Conservation (phyloP, 2,113 vertebrate genomes). For the Lepidothrix coronata region DNA sequence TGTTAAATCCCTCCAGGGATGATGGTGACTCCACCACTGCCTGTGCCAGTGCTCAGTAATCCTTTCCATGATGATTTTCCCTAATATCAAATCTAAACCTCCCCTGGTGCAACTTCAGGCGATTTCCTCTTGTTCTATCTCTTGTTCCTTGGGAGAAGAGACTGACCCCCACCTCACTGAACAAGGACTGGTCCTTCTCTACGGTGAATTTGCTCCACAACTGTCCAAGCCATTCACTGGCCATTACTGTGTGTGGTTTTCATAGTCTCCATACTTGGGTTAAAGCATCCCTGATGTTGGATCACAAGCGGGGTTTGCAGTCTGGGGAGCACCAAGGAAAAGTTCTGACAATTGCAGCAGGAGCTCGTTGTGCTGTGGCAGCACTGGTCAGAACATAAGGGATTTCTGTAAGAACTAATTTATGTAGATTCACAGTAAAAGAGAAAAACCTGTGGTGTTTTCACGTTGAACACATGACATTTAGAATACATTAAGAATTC, state of each 20-base stretch:
- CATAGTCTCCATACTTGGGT: neutral
- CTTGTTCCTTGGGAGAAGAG: neutral
- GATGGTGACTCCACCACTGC: neutral
- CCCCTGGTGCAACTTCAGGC: neutral
- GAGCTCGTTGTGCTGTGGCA: neutral
- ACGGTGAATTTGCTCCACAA: fast-evolving
- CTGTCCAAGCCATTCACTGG: neutral
- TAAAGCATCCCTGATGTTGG: neutral
- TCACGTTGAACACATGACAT: neutral
- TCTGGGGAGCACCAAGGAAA: neutral
- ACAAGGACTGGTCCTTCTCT: neutral
- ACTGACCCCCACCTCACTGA: neutral
- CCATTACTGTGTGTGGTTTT: neutral
- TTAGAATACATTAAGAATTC: neutral
- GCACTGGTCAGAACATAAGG: neutral
- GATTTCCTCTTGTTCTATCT: neutral
- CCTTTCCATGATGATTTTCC: neutral
- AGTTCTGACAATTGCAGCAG: neutral
- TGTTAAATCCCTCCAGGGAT: neutral
- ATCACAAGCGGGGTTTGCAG: neutral
- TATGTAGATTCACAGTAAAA: neutral
- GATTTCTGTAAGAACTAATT: neutral
- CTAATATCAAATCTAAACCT: neutral
- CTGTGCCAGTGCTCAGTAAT: neutral
- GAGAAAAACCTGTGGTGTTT: neutral